These are phyloP conservation scores for Drosophila percnosoma DNA, from an alignment of 2,888 invertebrate species.

Conservation along the genomic window DNA sequence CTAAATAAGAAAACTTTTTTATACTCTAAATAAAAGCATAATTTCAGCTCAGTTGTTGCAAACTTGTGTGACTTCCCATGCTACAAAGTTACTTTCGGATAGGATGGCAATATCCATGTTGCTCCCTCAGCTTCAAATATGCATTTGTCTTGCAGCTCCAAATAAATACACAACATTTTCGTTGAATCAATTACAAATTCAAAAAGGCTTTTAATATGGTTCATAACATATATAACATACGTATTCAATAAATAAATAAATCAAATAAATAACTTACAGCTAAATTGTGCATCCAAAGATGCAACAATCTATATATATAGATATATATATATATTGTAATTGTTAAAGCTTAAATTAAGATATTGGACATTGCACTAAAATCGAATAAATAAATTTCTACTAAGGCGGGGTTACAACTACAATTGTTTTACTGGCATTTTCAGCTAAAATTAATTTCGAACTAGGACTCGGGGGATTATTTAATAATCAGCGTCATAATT, in stretches of 20 bases:
- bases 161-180: background rate
- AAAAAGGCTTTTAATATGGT: slow-evolving; percentile 46
- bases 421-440: slow-evolving; percentile 73
- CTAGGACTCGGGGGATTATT: slow-evolving; percentile 75
- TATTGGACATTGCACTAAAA: slow-evolving; percentile 61
- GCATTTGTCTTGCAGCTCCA: background rate
- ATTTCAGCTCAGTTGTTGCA: background rate
- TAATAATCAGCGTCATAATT: slow-evolving; percentile 72
- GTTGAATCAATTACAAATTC: slow-evolving; percentile 6
- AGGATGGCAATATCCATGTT: background rate
- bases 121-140: background rate
- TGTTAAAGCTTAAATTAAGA: slow-evolving; percentile 33
- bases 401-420: slow-evolving; percentile 67
- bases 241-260: slow-evolving; percentile 61
- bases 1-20: too few species aligned
- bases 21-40: background rate
- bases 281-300: slow-evolving; percentile 42
- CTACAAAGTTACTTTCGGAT: background rate
- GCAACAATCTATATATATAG: slow-evolving; percentile 21
- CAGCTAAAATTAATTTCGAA: slow-evolving; percentile 71
- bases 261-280: slow-evolving; percentile 69
- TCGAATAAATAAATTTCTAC: slow-evolving; percentile 57
- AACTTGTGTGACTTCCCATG: background rate
- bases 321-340: slow-evolving; percentile 4
- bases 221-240: slow-evolving; percentile 49